A percentile compares a stretch with the other conserved stretches of the same genome.
These are phyloP conservation scores for Leptinotarsa peninsularis DNA, from an alignment of 2,888 invertebrate species.

Conservation along the genomic window DNA sequence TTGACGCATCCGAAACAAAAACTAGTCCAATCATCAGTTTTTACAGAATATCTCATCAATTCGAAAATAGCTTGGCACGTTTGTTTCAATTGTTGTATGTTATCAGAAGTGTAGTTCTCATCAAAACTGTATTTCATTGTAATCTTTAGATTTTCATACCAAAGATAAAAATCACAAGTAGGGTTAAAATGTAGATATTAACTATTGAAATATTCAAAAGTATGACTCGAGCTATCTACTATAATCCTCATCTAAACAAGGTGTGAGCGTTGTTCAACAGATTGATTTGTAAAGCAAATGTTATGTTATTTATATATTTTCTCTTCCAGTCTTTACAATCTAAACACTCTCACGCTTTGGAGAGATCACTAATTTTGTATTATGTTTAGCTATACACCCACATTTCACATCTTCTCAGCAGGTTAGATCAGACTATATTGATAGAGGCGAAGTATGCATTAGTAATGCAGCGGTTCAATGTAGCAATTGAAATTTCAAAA, in stretches of 20 bases:
- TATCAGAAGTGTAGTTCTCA: neutral
- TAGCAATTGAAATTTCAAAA: too few species aligned
- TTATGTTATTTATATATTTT: neutral
- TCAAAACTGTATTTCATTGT: neutral
- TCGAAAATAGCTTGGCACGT: neutral
- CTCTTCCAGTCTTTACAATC: neutral
- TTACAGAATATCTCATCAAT: neutral
- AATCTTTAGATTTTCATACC: neutral
- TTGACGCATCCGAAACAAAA: too few species aligned
- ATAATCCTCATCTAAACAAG: neutral
- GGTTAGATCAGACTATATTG: too few species aligned
- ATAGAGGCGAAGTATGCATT: too few species aligned
- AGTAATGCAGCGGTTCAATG: too few species aligned
- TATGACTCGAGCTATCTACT: slow-evolving; percentile 44
- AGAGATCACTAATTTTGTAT: neutral
- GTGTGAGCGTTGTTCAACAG: neutral
- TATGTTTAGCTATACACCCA: too few species aligned
- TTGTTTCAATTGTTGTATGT: neutral
- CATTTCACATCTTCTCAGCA: too few species aligned
- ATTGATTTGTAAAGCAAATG: neutral
- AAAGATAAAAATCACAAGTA: slow-evolving; percentile 20
- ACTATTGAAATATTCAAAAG: slow-evolving; percentile 15
- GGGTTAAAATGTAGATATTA: slow-evolving; percentile 28
- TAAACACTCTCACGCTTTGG: neutral
- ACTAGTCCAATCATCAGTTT: neutral